These are phyloP conservation scores for Xyrichtys novacula DNA, from an alignment of 2,797 vertebrate species.

Conservation along the genomic window DNA sequence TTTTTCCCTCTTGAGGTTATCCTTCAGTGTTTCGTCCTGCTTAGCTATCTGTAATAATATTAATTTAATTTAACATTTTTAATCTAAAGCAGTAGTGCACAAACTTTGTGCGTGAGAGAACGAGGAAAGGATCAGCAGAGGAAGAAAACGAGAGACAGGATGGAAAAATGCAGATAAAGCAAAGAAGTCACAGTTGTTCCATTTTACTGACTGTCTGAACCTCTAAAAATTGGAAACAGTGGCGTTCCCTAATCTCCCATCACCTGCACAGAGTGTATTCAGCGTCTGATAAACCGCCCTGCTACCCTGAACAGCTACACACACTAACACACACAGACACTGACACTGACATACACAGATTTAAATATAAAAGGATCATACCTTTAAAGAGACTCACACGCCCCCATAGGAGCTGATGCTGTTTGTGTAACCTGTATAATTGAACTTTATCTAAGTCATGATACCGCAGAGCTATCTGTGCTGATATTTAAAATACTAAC, in stretches of 20 bases:
- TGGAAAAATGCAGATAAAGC: conserved; percentile 9
- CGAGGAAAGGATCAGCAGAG: not conserved
- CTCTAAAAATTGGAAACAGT: conserved; percentile 80
- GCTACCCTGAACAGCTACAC: conserved; percentile 36
- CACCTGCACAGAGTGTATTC: conserved; percentile 67
- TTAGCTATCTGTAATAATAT: not conserved
- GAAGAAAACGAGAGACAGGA: no score
- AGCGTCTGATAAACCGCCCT: conserved; percentile 64
- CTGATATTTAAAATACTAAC: conserved; percentile 75
- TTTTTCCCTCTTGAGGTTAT: conserved; percentile 1
- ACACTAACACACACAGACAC: conserved; percentile 17
- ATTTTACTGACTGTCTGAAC: conserved; percentile 69
- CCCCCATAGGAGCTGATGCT: conserved; percentile 40
- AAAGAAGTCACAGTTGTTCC: conserved; percentile 62
- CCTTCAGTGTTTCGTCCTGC: not conserved
- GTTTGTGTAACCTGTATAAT: conserved; percentile 68
- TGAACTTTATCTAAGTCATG: conserved; percentile 66
- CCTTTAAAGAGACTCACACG: conserved; percentile 29
- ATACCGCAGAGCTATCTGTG: conserved; percentile 65
- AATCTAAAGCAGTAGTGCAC: not conserved
- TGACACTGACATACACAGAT: conserved; percentile 36
- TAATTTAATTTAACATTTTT: not conserved
- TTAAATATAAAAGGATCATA: conserved; percentile 66
- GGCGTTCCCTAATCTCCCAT: conserved; percentile 79
- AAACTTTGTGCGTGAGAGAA: no score